Evolutionary conservation across 2,888 invertebrate genomes (phyloP).

Genomic region (Clostera curtula): DNA sequence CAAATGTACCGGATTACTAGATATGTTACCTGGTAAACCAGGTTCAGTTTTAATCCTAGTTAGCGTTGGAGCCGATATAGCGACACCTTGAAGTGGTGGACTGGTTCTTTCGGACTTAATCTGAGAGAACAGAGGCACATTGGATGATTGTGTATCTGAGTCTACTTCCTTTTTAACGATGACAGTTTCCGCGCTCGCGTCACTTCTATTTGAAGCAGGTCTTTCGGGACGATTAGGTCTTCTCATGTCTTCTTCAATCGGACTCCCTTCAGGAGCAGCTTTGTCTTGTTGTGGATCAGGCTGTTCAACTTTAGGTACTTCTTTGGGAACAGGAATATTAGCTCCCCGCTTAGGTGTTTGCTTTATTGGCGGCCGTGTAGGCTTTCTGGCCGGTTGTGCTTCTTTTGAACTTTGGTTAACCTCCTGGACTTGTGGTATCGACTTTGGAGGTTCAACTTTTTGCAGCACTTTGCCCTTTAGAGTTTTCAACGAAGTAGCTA

Average conservation of each 20-base stretch:
- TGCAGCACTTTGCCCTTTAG: slow-evolving; percentile 32
- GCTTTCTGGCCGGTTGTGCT: too few species aligned
- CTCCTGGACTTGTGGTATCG: too few species aligned
- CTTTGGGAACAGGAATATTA: slow-evolving; percentile 33
- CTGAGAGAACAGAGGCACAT: slow-evolving; percentile 45
- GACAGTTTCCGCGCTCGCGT: slow-evolving; percentile 42
- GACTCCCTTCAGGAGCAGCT: too few species aligned
- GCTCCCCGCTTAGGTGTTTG: slow-evolving; percentile 59
- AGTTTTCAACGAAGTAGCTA: slow-evolving; percentile 27
- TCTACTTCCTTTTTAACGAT: slow-evolving; percentile 55
- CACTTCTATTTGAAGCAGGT: too few species aligned
- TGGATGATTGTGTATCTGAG: slow-evolving; percentile 25
- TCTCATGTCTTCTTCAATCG: too few species aligned
- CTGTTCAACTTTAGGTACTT: slow-evolving; percentile 23
- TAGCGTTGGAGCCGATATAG: slow-evolving; percentile 43
- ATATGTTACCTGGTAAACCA: slow-evolving; percentile 23
- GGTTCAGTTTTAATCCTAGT: slow-evolving; percentile 54
- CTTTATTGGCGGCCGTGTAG: slow-evolving; percentile 50
- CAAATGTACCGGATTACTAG: slow-evolving; percentile 8
- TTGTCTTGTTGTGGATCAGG: slow-evolving; percentile 12
- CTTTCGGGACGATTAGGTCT: too few species aligned
- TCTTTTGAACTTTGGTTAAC: too few species aligned
- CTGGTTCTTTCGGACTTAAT: slow-evolving; percentile 58
- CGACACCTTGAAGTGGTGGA: slow-evolving; percentile 30
- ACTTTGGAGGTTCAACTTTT: slow-evolving; percentile 25